Evolutionary conservation across 2,888 invertebrate genomes (phyloP).

Genomic region (Lithosia quadra): DNA sequence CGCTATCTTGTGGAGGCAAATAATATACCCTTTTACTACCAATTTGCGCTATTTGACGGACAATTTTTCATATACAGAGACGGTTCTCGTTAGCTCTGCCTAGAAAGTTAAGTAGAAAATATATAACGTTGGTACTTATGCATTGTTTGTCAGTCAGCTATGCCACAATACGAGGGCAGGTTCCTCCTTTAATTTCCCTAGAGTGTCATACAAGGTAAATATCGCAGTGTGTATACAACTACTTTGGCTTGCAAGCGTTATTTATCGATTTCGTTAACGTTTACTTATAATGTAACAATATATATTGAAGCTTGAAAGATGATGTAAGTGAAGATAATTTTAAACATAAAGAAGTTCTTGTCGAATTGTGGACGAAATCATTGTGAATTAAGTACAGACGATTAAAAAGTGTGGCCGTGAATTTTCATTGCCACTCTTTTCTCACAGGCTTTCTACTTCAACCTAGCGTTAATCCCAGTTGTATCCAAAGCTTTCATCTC

Average conservation of each 20-base stretch:
- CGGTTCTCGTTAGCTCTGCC: background rate
- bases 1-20: too few species aligned
- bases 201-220: slow-evolving; percentile 12
- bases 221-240: slow-evolving; percentile 8
- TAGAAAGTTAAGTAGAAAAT: background rate
- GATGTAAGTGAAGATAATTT: too few species aligned
- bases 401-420: too few species aligned
- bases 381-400: too few species aligned
- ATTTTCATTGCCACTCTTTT: too few species aligned
- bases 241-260: slow-evolving; percentile 6
- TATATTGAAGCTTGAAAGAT: too few species aligned
- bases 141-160: slow-evolving; percentile 2
- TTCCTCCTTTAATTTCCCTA: slow-evolving; percentile 18
- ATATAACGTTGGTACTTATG: background rate
- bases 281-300: background rate
- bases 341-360: too few species aligned
- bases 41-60: background rate
- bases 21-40: background rate
- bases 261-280: background rate
- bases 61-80: background rate
- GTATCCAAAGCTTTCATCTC: too few species aligned
- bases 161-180: background rate
- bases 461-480: too few species aligned
- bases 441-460: too few species aligned
- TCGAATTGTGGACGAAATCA: too few species aligned